phyloP scores from a whole-genome alignment of 2,113 vertebrate genomes.

The Cyprinodon brontotheroides region DNA sequence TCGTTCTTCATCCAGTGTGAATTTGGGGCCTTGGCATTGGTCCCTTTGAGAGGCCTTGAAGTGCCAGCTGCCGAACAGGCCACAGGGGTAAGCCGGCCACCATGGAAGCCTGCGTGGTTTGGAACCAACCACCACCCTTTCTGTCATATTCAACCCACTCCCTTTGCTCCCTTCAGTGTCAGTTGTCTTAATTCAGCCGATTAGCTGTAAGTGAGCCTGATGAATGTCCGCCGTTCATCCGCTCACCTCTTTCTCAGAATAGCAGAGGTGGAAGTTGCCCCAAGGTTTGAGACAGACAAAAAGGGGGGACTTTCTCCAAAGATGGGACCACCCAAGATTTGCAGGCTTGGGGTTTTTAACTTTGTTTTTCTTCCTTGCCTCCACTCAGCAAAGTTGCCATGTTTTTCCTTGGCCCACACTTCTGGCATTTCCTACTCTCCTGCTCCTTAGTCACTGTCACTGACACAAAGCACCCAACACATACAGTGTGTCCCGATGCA shows the following conservation, averaged over 20 bases:
- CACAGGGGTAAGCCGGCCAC: conserved; percentile 66
- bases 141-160: conserved; percentile 55
- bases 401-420: conserved; percentile 71
- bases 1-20: conserved; percentile 47
- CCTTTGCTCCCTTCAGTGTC: conserved; percentile 37
- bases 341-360: conserved; percentile 73
- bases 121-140: conserved; percentile 57
- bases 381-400: conserved; percentile 60
- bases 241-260: conserved; percentile 71
- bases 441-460: conserved; percentile 77
- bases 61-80: conserved; percentile 69
- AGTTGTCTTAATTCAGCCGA: conserved; percentile 66
- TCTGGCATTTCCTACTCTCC: conserved; percentile 66
- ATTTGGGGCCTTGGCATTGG: conserved; percentile 56
- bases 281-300: conserved; percentile 62
- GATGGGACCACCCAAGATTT: conserved; percentile 78
- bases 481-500: conserved; percentile 61
- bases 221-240: conserved; percentile 73
- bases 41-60: conserved; percentile 68
- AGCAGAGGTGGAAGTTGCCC: conserved; percentile 44
- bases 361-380: conserved; percentile 75
- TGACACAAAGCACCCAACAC: conserved; percentile 66
- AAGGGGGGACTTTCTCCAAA: conserved; percentile 61
- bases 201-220: conserved; percentile 73
- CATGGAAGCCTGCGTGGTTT: conserved; percentile 61